phyloP scores from a whole-genome alignment of 92 coral and sea anemone species.

The Phymanthus crucifer region DNA sequence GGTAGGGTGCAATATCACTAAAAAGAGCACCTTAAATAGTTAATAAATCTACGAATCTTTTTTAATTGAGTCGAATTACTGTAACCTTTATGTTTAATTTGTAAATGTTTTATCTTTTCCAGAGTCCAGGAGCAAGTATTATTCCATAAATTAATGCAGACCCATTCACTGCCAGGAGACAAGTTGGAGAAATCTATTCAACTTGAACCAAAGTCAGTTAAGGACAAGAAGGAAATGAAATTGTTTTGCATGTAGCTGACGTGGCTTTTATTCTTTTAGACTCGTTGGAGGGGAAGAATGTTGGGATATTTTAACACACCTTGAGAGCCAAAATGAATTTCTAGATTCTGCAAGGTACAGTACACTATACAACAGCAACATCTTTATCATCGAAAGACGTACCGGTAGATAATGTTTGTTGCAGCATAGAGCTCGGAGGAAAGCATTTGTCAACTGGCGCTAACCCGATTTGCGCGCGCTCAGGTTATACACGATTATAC shows the following conservation, averaged over 20 bases:
- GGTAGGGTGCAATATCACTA: too few relatives aligned
- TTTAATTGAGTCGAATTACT: too few relatives aligned
- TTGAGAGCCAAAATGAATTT: constrained; percentile 54
- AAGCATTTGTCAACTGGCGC: too few relatives aligned
- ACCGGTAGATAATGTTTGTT: too few relatives aligned
- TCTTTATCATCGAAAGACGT: not conserved
- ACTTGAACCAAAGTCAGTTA: constrained; percentile 73
- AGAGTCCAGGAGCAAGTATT: constrained; percentile 88
- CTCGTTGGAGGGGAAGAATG: constrained; percentile 74
- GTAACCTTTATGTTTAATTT: not conserved
- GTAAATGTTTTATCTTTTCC: not conserved
- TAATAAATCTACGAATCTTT: too few relatives aligned
- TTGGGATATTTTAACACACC: constrained; percentile 46
- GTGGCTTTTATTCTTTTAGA: constrained; percentile 30
- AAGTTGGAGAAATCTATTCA: constrained; percentile 64
- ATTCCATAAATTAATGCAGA: constrained; percentile 60
- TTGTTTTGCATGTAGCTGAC: not conserved
- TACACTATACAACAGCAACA: not conserved
- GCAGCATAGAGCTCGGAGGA: not conserved
- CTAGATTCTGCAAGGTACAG: constrained; percentile 62
- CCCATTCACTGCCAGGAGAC: constrained; percentile 63
- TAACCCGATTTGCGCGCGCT: too few relatives aligned
- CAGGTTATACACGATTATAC: too few relatives aligned
- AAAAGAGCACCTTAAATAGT: too few relatives aligned
- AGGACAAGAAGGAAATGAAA: not conserved